phyloP scores from a whole-genome alignment of 2,888 invertebrate species.

The Phoenoteleia sp. region DNA sequence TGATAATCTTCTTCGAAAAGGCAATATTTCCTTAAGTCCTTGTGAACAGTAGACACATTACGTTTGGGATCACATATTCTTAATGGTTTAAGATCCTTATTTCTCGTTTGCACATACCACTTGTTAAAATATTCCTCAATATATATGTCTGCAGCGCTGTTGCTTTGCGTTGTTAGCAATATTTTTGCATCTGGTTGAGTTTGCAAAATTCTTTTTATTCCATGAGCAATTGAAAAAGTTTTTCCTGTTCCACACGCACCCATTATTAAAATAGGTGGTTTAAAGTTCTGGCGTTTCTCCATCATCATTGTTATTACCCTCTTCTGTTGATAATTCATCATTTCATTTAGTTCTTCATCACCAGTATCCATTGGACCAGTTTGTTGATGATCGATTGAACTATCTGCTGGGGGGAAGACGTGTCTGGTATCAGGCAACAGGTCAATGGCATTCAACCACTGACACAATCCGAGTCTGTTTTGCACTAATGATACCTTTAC shows the following conservation, averaged over 20 bases:
- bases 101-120: not conserved
- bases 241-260: conserved; percentile 96
- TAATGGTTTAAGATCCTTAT: too few relatives aligned
- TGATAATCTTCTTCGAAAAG: too few relatives aligned
- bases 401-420: too few relatives aligned
- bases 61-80: too few relatives aligned
- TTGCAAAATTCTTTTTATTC: conserved; percentile 83
- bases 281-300: conserved; percentile 88
- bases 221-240: conserved; percentile 92
- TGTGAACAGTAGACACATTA: too few relatives aligned
- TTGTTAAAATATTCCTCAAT: not conserved
- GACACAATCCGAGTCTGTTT: too few relatives aligned
- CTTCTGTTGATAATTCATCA: conserved; percentile 91
- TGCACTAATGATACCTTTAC: too few relatives aligned
- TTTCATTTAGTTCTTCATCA: not conserved
- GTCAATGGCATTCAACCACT: too few relatives aligned
- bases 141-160: not conserved
- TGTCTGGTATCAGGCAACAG: too few relatives aligned
- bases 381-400: too few relatives aligned
- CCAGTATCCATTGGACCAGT: conserved; percentile 87
- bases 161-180: conserved; percentile 94
- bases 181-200: conserved; percentile 91
- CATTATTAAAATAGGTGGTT: conserved; percentile 92
- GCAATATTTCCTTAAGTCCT: too few relatives aligned
- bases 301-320: conserved; percentile 93